phyloP scores from a whole-genome alignment of 2,888 invertebrate species.

The Cremastinae sp. region DNA sequence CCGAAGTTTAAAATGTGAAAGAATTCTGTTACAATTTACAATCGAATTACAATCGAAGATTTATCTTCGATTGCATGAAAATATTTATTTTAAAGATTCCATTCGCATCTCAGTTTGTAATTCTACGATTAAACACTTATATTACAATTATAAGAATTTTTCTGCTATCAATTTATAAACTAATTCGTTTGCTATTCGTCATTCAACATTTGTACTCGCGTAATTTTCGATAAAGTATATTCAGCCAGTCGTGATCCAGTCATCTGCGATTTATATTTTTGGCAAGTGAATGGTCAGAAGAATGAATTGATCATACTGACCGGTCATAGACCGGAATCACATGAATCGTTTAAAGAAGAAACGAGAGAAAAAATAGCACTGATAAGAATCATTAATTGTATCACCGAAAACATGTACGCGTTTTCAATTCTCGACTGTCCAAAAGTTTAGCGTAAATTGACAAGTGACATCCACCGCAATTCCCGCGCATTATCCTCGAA shows the following conservation, averaged over 20 bases:
- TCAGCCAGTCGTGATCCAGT: neutral
- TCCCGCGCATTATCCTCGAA: too few species aligned
- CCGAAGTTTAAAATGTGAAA: too few species aligned
- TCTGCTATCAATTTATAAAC: constrained; percentile 17
- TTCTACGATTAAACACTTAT: too few species aligned
- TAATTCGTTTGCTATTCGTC: too few species aligned
- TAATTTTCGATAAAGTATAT: too few species aligned
- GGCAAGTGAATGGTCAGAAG: constrained; percentile 47
- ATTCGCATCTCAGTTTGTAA: too few species aligned
- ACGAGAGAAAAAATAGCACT: neutral
- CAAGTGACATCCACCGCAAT: constrained; percentile 53
- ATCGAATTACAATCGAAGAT: too few species aligned
- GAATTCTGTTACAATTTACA: too few species aligned
- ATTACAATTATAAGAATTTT: constrained; percentile 6
- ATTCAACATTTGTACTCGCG: too few species aligned
- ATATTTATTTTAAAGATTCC: too few species aligned
- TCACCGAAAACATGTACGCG: neutral
- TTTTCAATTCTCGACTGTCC: constrained; percentile 25
- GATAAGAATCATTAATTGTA: constrained; percentile 22
- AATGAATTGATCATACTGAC: constrained; percentile 27
- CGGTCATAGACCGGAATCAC: constrained; percentile 44
- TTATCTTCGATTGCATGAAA: too few species aligned
- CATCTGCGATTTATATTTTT: too few species aligned
- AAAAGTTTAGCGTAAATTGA: constrained; percentile 43
- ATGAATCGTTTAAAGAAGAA: constrained; percentile 22